Evolutionary conservation across 2,797 vertebrate genomes (phyloP).

Genomic region (Peromyscus eremicus): DNA sequence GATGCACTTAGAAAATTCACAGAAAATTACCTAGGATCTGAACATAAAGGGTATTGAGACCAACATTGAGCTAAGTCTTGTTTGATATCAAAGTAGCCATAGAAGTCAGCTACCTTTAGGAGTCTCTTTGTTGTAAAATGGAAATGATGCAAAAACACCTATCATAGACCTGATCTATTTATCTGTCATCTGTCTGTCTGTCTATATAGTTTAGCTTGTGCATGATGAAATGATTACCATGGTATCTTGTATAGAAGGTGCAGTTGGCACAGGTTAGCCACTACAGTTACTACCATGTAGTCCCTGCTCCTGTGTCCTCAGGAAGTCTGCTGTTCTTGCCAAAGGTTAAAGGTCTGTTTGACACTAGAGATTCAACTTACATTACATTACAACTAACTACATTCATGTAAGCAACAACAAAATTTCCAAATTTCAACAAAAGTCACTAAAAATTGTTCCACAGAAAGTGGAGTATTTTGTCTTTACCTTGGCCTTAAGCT

Average conservation of each 20-base stretch:
- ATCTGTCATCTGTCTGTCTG: not conserved
- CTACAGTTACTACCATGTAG: fast-evolving
- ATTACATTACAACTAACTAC: too few relatives aligned
- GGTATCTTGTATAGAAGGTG: not conserved
- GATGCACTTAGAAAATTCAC: not conserved
- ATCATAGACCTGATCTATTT: not conserved
- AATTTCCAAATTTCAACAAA: conserved; percentile 33
- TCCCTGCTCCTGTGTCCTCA: fast-evolving
- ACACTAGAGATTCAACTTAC: not conserved
- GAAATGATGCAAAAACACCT: not conserved
- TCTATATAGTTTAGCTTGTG: not conserved
- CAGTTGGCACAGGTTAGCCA: too few relatives aligned
- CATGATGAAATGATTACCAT: not conserved
- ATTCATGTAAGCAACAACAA: not conserved
- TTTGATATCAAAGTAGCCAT: not conserved
- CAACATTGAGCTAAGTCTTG: not conserved
- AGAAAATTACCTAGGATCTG: not conserved
- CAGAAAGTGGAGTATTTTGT: not conserved
- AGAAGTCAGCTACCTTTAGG: not conserved
- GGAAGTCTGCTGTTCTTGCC: not conserved
- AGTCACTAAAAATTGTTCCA: not conserved
- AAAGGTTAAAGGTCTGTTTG: not conserved
- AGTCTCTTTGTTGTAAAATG: not conserved
- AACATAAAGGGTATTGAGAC: not conserved
- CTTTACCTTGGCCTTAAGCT: not conserved